Evolutionary conservation across 2,888 invertebrate species (phyloP).

Genomic region (Pedicia rivosa): DNA sequence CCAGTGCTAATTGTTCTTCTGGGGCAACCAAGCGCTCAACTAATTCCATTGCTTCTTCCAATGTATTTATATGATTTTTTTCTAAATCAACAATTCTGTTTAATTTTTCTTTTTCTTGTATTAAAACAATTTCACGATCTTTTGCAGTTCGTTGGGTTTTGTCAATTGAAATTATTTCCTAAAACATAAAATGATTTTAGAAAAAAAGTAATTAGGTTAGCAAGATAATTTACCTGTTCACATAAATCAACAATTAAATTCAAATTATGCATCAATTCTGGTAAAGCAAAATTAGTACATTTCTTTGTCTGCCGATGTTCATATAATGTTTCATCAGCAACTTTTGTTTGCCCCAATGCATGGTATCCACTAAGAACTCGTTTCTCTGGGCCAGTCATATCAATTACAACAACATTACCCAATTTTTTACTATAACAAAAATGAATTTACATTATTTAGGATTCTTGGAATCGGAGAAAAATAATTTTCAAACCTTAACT

Average conservation of each 20-base stretch:
- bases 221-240: too few relatives aligned
- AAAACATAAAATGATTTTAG: too few relatives aligned
- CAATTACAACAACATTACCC: conserved; percentile 90
- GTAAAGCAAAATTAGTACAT: conserved; percentile 56
- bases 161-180: conserved; percentile 81
- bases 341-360: conserved; percentile 56
- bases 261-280: conserved; percentile 85
- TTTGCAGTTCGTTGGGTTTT: conserved; percentile 57
- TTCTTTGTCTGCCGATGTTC: conserved; percentile 46
- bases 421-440: conserved; percentile 45
- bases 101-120: conserved; percentile 60
- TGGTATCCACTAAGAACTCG: conserved; percentile 86
- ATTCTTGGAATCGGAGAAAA: background rate
- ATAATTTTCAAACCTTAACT: conserved; percentile 13
- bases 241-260: conserved; percentile 81
- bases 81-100: conserved; percentile 52
- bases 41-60: conserved; percentile 50
- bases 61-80: conserved; percentile 48
- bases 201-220: conserved; percentile 28
- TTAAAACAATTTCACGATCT: conserved; percentile 62
- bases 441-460: background rate
- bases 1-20: conserved; percentile 28
- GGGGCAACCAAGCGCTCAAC: conserved; percentile 38
- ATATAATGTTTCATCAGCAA: conserved; percentile 39
- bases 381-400: conserved; percentile 95